A percentile compares a stretch with the other conserved stretches of the same genome.
phyloP scores from a whole-genome alignment of 2,113 vertebrate species.

The Aegotheles bennettii region DNA sequence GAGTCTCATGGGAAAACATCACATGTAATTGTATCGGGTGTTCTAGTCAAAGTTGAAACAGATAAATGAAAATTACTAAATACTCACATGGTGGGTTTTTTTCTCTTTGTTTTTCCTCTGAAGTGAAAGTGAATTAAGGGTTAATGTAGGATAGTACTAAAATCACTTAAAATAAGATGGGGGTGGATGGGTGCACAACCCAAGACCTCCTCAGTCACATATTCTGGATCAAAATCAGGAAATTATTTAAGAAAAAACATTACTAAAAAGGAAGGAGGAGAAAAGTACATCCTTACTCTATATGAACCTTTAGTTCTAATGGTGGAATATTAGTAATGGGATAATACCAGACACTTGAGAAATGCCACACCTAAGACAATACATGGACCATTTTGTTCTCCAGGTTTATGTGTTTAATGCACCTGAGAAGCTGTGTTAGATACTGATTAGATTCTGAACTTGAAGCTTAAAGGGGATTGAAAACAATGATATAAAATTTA shows the following conservation, averaged over 20 bases:
- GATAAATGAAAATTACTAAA: not conserved
- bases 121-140: not conserved
- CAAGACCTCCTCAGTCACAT: not conserved
- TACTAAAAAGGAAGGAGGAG: not conserved
- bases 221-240: not conserved
- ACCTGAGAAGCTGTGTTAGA: not conserved
- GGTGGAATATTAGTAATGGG: not conserved
- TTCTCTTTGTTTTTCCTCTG: not conserved
- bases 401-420: not conserved
- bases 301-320: not conserved
- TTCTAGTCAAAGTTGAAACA: not conserved
- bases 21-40: not conserved
- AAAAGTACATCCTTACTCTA: not conserved
- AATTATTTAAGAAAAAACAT: not conserved
- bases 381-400: not conserved
- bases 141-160: not conserved
- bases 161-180: not conserved
- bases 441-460: not conserved
- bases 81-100: fast-evolving
- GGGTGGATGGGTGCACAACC: no score
- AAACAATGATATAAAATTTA: not conserved
- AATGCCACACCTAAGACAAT: not conserved
- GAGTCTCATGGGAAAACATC: not conserved
- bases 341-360: not conserved
- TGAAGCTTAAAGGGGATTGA: not conserved